Base-by-base conservation (phyloP, 2,888 invertebrate species). In the Acleris holmiana region DNA sequence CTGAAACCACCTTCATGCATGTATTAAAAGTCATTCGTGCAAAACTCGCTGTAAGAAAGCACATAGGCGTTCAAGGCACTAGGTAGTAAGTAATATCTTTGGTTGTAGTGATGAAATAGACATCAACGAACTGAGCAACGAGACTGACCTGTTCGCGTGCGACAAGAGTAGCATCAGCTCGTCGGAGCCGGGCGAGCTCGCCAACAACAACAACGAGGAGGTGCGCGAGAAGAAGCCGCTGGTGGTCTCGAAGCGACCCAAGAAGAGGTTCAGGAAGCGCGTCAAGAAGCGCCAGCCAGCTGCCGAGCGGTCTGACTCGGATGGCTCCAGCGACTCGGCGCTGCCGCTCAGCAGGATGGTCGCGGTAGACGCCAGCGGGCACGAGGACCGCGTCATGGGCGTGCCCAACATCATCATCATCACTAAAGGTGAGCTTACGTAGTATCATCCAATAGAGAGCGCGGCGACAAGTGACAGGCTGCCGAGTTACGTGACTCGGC, bases 41-140 rank as follows among this genome's bases (percentile, higher is more conserved):
- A n/a, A n/a, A n/a, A n/a, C n/a, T n/a, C n/a, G n/a, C n/a, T n/a
- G n/a, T n/a, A n/a, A n/a, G n/a, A n/a, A n/a, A n/a, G n/a, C n/a
- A n/a, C n/a, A n/a, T n/a, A n/a, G n/a, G n/a, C n/a, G n/a, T n/a
- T n/a, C n/a, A n/a, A n/a, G n/a, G n/a, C n/a, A n/a, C n/a, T n/a
- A n/a, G n/a, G n/a, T n/a, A n/a, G n/a, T n/a, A n/a, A 4, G 4
- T 2, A 23, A 2, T 23, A 35, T 35, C 10, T 10, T 51, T 13
- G n/a, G 21, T 75, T 21, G 1, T 79, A 92, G 92, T 61, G 90
- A 89, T 61, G 84, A 81, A 68, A 86, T 91, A 69, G 91, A 91
- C 74, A 92, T 91, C 72, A 91, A 91, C 62, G 91, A 91, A 54
- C 70, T 92, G 0, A 89, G 91, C 70, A 91, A 92, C 29, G 91